Evolutionary conservation across 2,113 vertebrate genomes (phyloP).

Genomic region (Daubentonia madagascariensis): DNA sequence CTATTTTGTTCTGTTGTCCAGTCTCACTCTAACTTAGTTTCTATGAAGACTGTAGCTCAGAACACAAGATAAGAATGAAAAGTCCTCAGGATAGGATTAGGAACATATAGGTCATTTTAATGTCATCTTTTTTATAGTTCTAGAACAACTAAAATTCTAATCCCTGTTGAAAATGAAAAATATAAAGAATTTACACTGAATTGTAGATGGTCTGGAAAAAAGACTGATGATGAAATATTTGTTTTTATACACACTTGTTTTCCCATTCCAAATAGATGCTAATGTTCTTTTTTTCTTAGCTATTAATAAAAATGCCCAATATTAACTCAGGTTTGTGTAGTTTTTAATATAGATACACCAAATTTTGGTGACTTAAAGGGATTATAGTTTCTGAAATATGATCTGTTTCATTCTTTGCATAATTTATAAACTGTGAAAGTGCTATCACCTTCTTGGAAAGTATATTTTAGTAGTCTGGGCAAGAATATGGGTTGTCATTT

Average conservation of each 20-base stretch:
- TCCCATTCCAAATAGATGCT: background rate
- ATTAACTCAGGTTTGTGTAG: background rate
- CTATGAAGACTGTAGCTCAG: background rate
- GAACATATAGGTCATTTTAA: background rate
- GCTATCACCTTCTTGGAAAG: background rate
- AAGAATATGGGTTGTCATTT: background rate
- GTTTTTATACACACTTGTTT: background rate
- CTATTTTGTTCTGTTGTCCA: background rate
- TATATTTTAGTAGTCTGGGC: background rate
- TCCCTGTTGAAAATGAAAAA: background rate
- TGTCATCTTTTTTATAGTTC: slow-evolving; percentile 18
- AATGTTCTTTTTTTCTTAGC: background rate
- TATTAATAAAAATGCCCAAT: background rate
- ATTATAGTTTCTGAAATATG: background rate
- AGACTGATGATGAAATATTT: background rate
- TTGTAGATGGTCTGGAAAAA: background rate
- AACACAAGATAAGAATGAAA: background rate
- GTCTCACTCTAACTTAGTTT: background rate
- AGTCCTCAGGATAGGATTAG: background rate
- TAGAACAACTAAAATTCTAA: slow-evolving; percentile 18
- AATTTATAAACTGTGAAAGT: background rate
- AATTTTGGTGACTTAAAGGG: background rate
- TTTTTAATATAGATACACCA: background rate
- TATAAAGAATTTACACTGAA: background rate
- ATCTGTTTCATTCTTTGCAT: background rate